phyloP scores from a whole-genome alignment of 2,113 vertebrate species.

The Larimichthys polyactis region DNA sequence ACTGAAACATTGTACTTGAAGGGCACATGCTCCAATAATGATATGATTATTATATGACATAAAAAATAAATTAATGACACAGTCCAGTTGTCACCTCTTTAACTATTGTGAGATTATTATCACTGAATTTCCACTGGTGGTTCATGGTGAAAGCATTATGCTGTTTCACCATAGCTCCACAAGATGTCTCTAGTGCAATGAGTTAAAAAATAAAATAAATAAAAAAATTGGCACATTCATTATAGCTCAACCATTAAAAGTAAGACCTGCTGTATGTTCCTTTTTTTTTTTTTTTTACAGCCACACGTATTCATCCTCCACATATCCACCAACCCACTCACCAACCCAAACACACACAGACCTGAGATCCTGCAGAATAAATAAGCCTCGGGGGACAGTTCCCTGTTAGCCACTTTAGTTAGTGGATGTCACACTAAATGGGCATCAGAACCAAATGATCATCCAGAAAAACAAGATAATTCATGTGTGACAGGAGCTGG shows the following conservation, averaged over 20 bases:
- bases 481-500: constrained; percentile 9
- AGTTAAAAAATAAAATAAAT: neutral
- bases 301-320: constrained; percentile 2
- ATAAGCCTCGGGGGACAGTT: neutral
- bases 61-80: neutral
- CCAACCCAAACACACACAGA: neutral
- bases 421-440: constrained; percentile 4
- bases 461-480: neutral
- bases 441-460: constrained; percentile 11
- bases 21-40: too few species aligned
- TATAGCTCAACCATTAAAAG: neutral
- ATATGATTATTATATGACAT: neutral
- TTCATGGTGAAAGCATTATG: neutral
- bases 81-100: too few species aligned
- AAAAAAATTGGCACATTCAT: neutral
- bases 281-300: constrained; percentile 2
- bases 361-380: neutral
- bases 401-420: neutral
- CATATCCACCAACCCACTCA: neutral
- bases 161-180: constrained; percentile 23
- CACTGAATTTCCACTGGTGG: neutral
- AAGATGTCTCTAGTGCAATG: constrained; percentile 42
- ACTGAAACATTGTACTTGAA: too few species aligned
- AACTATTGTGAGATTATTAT: neutral
- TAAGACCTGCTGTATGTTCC: neutral